Evolutionary conservation across 2,113 vertebrate species (phyloP).

Genomic region (Henicopernis longicauda): DNA sequence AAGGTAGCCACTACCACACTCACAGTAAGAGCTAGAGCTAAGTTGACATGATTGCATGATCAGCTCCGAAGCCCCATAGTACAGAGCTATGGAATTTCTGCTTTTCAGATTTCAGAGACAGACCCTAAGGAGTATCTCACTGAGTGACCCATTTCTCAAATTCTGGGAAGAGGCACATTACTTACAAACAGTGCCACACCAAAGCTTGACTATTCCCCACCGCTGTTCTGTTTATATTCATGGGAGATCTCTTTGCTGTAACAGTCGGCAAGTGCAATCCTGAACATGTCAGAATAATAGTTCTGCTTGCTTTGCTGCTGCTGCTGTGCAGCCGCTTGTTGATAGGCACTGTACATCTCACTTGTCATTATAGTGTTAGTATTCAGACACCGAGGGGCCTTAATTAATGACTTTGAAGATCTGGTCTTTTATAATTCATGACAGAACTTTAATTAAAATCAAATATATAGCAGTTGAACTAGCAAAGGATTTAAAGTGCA

Average conservation of each 20-base stretch:
- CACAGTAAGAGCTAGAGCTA: background rate
- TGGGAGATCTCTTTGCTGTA: background rate
- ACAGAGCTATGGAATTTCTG: background rate
- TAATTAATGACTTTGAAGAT: constrained; percentile 67
- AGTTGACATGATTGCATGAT: background rate
- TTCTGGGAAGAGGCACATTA: background rate
- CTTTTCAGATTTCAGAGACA: background rate
- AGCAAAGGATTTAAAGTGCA: constrained; percentile 62
- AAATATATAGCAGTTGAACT: constrained; percentile 40
- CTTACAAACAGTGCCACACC: background rate
- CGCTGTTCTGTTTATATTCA: background rate
- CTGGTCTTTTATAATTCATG: constrained; percentile 65
- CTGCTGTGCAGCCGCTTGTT: background rate
- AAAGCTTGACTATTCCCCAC: background rate
- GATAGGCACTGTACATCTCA: constrained; percentile 12
- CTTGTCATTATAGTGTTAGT: constrained; percentile 21
- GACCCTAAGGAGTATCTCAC: background rate
- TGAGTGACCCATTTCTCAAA: background rate
- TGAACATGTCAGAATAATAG: constrained; percentile 13
- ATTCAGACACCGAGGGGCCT: constrained; percentile 23
- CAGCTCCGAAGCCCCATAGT: background rate
- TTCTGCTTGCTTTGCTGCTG: constrained; percentile 27
- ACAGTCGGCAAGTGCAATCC: background rate
- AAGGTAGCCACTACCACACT: background rate
- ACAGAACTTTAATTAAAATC: constrained; percentile 67